Conservation (phyloP, 2,113 vertebrate genomes). For the Trematomus loennbergii region DNA sequence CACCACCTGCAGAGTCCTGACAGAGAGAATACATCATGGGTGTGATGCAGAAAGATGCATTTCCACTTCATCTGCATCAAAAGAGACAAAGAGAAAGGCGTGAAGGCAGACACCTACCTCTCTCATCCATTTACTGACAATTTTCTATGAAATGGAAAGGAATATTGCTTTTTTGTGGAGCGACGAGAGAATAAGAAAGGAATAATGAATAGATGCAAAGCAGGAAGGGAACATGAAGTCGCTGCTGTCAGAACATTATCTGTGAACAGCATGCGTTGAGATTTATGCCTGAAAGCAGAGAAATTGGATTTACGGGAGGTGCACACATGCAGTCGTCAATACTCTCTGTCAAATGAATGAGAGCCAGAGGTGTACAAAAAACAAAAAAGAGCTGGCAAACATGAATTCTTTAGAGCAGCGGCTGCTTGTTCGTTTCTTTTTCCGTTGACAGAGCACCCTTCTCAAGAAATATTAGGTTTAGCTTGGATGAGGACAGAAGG, state of each 20-base stretch:
- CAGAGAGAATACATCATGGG: conserved; percentile 38
- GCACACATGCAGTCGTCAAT: conserved; percentile 21
- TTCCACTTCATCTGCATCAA: conserved; percentile 20
- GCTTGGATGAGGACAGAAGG: conserved; percentile 30
- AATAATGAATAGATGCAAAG: conserved; percentile 47
- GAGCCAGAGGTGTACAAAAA: background rate
- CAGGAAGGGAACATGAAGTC: conserved; percentile 21
- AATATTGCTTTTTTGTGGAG: background rate
- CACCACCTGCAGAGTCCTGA: conserved; percentile 9
- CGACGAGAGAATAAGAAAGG: background rate
- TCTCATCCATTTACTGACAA: conserved; percentile 22
- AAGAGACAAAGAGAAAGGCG: conserved; percentile 39
- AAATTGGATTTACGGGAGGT: conserved; percentile 27
- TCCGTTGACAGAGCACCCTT: conserved; percentile 26
- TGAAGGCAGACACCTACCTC: conserved; percentile 18
- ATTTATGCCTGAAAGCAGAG: conserved; percentile 30
- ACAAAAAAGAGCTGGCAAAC: conserved; percentile 5
- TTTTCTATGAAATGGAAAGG: background rate
- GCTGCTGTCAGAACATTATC: conserved; percentile 25
- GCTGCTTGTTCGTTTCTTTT: conserved; percentile 37
- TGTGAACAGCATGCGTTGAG: conserved; percentile 34
- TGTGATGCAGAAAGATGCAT: conserved; percentile 22
- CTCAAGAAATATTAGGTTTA: conserved; percentile 38
- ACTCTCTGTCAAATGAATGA: conserved; percentile 32
- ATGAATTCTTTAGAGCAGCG: conserved; percentile 20